Base-by-base conservation (phyloP, 2,888 invertebrate species). In the Cheilosia vulpina region DNA sequence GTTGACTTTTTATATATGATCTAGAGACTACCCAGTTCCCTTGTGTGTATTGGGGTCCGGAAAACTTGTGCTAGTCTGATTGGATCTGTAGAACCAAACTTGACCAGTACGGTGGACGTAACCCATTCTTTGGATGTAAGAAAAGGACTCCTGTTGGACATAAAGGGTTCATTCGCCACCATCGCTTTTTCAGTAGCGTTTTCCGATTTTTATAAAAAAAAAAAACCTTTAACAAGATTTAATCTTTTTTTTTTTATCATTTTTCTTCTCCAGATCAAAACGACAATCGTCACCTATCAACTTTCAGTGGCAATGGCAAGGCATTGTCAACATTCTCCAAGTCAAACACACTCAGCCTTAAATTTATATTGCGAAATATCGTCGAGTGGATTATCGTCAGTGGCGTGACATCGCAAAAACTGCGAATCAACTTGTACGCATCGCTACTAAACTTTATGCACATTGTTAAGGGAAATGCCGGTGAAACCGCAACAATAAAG, bases 341-440 rank as follows among this genome's bases (percentile, higher is more conserved):
- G 50, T 82, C 87, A 6, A 81, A 87, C 15, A 87, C 87, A 13
- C 78, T 87, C 7, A 87, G 87, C 9, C 82, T 87, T 9, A 87
- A 87, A 21, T 94, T 95, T 80, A 95, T 97, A 41, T 89, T 97
- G 6, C 95, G 95, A 88, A 95, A 96, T 68, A 94, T 98, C 6
- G 93, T 97, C 0, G 96, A 96, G 88, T 97, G 98, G 96, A 96
- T 98, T 4, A 93, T 97, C 41, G 94, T 95, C 1, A 96, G 97
- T 52, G 96, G 96, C 66, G 96, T 95, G 0, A 95, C 96, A 0
- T 96, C 96, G 1, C 97, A 97, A 90, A 96, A 96, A 89, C 94
- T 98, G 78, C 93, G 97, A 53, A 96, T 97, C 0, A 97, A 98
- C 90, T 92, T 98, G 15, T 98, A 98, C 90, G 96, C 97, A 1